Percentiles rank a stretch among this genome's conserved stretches.
phyloP scores from a whole-genome alignment of 2,888 invertebrate species.

The Fabriciana adippe region DNA sequence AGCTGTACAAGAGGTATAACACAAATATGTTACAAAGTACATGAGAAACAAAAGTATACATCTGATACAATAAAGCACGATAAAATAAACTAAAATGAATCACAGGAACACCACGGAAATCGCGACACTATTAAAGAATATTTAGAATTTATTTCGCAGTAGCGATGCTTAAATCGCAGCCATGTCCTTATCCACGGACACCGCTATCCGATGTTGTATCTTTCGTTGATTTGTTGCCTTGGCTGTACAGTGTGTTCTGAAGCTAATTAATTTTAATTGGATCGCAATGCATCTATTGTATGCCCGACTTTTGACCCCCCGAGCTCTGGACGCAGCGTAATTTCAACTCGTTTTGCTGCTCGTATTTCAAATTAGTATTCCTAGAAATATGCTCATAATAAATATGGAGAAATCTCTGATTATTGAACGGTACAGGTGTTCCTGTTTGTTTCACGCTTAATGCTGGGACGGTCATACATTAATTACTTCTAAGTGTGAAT shows the following conservation, averaged over 20 bases:
- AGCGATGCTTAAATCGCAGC: conserved; percentile 46
- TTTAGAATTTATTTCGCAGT: conserved; percentile 51
- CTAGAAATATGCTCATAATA: conserved; percentile 32
- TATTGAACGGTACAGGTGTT: conserved; percentile 16
- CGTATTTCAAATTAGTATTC: conserved; percentile 36
- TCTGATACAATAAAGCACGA: conserved; percentile 36
- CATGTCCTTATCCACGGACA: conserved; percentile 61
- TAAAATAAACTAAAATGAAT: conserved; percentile 36
- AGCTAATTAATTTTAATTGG: conserved; percentile 81
- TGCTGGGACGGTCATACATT: conserved; percentile 7
- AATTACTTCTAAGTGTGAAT: conserved; percentile 11
- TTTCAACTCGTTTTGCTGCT: conserved; percentile 43
- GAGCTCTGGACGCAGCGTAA: conserved; percentile 52
- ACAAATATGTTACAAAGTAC: conserved; percentile 26
- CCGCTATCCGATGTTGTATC: conserved; percentile 67
- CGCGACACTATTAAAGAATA: conserved; percentile 45
- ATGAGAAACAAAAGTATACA: conserved; percentile 33
- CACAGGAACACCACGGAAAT: conserved; percentile 40
- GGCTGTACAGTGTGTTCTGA: conserved; percentile 70
- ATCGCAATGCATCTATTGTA: conserved; percentile 56
- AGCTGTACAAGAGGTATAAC: conserved; percentile 27
- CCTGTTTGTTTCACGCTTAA: conserved; percentile 15
- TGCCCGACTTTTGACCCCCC: conserved; percentile 59
- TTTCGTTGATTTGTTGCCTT: conserved; percentile 75
- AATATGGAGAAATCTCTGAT: conserved; percentile 22